Evolutionary conservation across 2,888 invertebrate genomes (phyloP).

Genomic region (Andrena trimmerana): DNA sequence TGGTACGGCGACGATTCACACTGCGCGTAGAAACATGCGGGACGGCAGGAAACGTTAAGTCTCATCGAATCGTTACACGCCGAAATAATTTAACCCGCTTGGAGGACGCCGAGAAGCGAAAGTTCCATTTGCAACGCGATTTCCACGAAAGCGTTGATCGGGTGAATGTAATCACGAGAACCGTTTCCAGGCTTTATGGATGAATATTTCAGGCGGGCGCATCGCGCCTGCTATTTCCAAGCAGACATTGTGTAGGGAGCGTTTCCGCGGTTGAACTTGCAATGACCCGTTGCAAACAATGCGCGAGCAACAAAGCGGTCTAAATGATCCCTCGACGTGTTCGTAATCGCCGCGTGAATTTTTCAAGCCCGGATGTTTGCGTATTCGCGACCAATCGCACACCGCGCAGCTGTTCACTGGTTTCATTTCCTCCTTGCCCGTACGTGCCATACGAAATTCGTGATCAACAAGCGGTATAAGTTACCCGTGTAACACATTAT

Average conservation of each 20-base stretch:
- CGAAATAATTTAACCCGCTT: slow-evolving; percentile 21
- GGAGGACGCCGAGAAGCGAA: slow-evolving; percentile 9
- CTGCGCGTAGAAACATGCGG: neutral
- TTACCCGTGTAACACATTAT: neutral
- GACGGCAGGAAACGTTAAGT: neutral
- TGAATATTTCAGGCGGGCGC: slow-evolving; percentile 50
- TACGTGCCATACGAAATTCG: neutral
- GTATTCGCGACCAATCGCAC: neutral
- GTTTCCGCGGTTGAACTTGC: slow-evolving; percentile 60
- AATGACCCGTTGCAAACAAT: slow-evolving; percentile 54
- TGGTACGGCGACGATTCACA: neutral
- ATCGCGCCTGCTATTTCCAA: slow-evolving; percentile 47
- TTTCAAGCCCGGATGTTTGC: slow-evolving; percentile 43
- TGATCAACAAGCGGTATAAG: neutral
- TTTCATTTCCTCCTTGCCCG: neutral
- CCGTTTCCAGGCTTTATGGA: slow-evolving; percentile 37
- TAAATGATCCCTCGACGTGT: slow-evolving; percentile 41
- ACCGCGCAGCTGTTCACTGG: neutral
- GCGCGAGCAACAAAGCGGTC: slow-evolving; percentile 53
- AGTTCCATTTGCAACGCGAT: slow-evolving; percentile 46
- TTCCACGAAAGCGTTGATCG: slow-evolving; percentile 33
- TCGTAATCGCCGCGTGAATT: slow-evolving; percentile 60
- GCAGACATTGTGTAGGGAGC: slow-evolving; percentile 20
- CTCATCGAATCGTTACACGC: neutral
- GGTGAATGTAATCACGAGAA: slow-evolving; percentile 42